Evolutionary conservation across 2,113 vertebrate species (phyloP).

Genomic region (Pteropus alecto): DNA sequence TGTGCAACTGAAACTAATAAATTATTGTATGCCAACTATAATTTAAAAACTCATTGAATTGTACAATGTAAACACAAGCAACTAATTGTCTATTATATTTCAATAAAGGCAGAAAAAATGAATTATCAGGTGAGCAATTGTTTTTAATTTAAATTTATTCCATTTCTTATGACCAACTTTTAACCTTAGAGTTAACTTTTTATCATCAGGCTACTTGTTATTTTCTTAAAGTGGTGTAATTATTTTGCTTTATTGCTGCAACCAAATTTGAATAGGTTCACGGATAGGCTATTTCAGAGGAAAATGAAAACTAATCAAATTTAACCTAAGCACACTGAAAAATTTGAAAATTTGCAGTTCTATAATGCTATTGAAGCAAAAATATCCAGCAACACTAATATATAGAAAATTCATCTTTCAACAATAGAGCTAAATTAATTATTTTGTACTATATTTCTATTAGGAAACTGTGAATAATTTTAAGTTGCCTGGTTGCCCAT

Average conservation of each 20-base stretch:
- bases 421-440: slow-evolving; percentile 20
- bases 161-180: background rate
- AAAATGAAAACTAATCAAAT: slow-evolving; percentile 35
- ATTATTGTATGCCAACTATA: too few relatives aligned
- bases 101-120: background rate
- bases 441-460: background rate
- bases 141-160: slow-evolving; percentile 40
- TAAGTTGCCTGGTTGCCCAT: background rate
- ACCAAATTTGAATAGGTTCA: slow-evolving; percentile 55
- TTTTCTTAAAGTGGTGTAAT: slow-evolving; percentile 22
- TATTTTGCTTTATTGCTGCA: background rate
- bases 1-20: too few relatives aligned
- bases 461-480: background rate
- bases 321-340: background rate
- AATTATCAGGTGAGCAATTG: background rate
- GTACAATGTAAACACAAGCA: too few relatives aligned
- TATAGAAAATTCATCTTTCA: background rate
- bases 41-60: too few relatives aligned
- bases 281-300: background rate
- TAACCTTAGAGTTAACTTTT: slow-evolving; percentile 13
- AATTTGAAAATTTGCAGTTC: slow-evolving; percentile 44
- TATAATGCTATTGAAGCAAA: slow-evolving; percentile 39
- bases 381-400: background rate
- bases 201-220: background rate
- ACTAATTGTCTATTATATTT: too few relatives aligned